Base-by-base conservation (phyloP, 2,797 vertebrate genomes). In the Harpagifer antarcticus region DNA sequence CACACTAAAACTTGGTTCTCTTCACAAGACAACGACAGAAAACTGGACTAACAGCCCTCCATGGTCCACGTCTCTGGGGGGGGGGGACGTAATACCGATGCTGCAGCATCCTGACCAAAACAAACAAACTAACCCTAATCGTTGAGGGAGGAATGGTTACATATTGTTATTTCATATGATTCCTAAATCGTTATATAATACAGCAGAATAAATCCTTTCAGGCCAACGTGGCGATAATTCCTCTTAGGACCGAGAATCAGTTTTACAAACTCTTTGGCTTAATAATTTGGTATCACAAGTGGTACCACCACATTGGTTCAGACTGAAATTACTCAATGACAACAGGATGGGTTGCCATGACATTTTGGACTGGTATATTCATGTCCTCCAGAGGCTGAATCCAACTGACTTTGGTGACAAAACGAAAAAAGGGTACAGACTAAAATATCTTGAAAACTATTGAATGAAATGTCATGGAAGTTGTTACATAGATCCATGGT, bases 11-110 rank as follows among this genome's bases (percentile, higher is more conserved):
- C 71, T 20, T 1, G 37, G 3, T 31, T 69, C 16, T 43, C 27
- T 37, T 71, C 58, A 16, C 19, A 6, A 47, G 65, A 54, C 17
- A 2, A 42, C 9, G 31, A 65, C 66, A 61, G 55, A 62, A 74
- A 82, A 74, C 37, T 53, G 12, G 8, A 68, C 71, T 72, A 76
- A 79, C 57, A 60, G 57, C 60, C 4, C 68, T 43, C 60, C 5
- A 2, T 64, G 64, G 74, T 57, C 60, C 47, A 2, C 0, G 44
- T 62, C 17, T 60, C n/a, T 0, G 45, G 45, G 70, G 45, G 31
- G 61, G 5, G 19, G 3, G 19, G 15, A 9, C 10, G 0, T 27
- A 27, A 27, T 27, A 27, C 4, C 27, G 12, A 50, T 0, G 37
- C 31, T 49, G 50, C 55, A 20, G 45, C 37, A n/a, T 72, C 47